A percentile compares a stretch with the other conserved stretches of the same genome.
Evolutionary conservation across 2,888 invertebrate genomes (phyloP).

Genomic region (Poecilobothrus nobilitatus): DNA sequence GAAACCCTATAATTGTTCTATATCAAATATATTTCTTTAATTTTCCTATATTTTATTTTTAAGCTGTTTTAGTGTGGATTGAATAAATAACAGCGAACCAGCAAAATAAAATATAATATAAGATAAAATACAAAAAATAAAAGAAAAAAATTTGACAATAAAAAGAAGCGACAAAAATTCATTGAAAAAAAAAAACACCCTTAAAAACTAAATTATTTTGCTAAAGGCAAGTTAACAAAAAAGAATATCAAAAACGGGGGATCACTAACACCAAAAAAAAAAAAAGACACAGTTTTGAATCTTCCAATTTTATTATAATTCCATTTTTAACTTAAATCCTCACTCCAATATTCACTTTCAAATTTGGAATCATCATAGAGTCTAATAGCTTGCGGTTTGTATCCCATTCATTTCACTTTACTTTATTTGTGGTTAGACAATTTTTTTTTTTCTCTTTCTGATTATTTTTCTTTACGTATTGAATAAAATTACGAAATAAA

Average conservation of each 20-base stretch:
- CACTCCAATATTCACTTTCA: neutral
- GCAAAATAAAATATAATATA: neutral
- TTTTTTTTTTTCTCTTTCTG: neutral
- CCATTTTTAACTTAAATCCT: no score
- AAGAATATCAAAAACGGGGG: neutral
- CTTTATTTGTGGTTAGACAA: neutral
- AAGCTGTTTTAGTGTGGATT: neutral
- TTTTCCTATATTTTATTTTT: neutral
- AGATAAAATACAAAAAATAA: neutral
- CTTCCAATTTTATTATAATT: neutral
- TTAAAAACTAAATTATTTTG: slow-evolving; percentile 5
- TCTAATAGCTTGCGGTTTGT: slow-evolving; percentile 4
- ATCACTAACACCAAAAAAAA: neutral
- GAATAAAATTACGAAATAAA: neutral
- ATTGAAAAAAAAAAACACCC: neutral
- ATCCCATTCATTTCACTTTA: slow-evolving; percentile 6
- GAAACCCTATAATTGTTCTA: no score
- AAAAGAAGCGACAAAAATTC: neutral
- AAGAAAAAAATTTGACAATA: neutral
- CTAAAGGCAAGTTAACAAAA: neutral
- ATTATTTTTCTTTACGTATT: neutral
- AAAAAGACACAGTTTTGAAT: no score
- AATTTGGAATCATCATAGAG: neutral
- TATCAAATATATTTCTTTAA: neutral
- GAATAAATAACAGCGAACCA: neutral